Conservation (phyloP, 2,888 invertebrate species). For the Agrotis exclamationis region DNA sequence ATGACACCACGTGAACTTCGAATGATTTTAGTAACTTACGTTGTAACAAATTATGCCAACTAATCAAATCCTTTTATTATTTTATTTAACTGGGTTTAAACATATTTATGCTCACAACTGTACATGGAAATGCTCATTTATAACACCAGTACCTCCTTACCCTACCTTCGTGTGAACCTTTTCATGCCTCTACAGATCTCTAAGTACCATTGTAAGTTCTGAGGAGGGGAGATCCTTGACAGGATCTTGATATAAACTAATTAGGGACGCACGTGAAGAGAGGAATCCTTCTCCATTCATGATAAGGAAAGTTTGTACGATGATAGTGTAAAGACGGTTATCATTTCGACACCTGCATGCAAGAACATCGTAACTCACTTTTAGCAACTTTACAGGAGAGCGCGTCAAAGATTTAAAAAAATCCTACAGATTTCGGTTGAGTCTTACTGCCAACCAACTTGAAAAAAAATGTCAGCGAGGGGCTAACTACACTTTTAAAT, state of each 20-base stretch:
- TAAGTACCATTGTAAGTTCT: conserved; percentile 48
- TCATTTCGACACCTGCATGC: no score
- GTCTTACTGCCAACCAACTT: no score
- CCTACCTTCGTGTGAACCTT: conserved; percentile 43
- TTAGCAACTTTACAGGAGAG: no score
- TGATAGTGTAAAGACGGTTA: not conserved
- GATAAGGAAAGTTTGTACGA: conserved; percentile 18
- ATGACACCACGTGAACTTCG: no score
- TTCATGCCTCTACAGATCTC: conserved; percentile 39
- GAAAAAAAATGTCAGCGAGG: no score
- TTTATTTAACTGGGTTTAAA: not conserved
- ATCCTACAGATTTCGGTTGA: no score
- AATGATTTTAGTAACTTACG: no score
- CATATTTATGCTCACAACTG: not conserved
- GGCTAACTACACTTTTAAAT: no score
- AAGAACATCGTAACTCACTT: no score
- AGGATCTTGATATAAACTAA: conserved; percentile 49
- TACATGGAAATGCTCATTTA: conserved; percentile 14
- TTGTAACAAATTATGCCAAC: no score
- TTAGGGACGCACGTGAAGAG: conserved; percentile 39
- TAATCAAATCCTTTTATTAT: no score
- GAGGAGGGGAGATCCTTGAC: conserved; percentile 35
- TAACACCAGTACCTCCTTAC: conserved; percentile 10
- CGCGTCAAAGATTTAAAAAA: no score
- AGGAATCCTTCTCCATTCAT: conserved; percentile 18